Base-by-base conservation (phyloP, 2,888 invertebrate genomes). In the Melanostoma scalare region DNA sequence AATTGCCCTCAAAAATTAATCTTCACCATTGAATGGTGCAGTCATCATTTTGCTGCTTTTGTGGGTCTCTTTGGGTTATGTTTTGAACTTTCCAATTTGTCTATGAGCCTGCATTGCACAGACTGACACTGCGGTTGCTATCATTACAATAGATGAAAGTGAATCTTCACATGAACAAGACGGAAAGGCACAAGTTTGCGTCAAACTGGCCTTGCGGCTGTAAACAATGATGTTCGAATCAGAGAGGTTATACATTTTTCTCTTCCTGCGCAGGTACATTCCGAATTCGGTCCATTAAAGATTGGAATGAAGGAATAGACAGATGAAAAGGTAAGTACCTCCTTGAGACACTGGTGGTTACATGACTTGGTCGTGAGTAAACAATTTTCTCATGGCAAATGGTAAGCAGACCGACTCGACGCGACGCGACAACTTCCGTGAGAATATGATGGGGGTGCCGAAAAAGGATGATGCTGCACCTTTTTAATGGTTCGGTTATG, bases 121-220 rank as follows among this genome's bases (percentile, higher is more conserved):
- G 52, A 3, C 5, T 30, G 71, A 38, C 61, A 53, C 10, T 50
- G 31, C 52, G 44, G 20, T 53, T 52, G 42, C 36, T 9, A 61
- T 10, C 36, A 52, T 48, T 52, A 58, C 61, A 76, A 68, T 76
- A 50, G 35, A 73, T 20, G 69, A 82, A 69, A 74, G 82, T 82
- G 77, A 68, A 82, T 78, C 73, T 73, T 78, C 65, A 33, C 50
- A 36, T 63, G 65, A 44, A 67, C 72, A 79, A 61, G 30, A 44
- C 42, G 58, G 30, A 30, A 2, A 4, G 56, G 36, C 9, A 38
- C n/a, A n/a, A 42, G 42, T 30, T 42, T 31, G 40, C 48, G 5
- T n/a, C 38, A 50, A 72, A 48, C 53, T 60, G 72, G 76, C 81
- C 71, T 68, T 76, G 65, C 20, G 58, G 44, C 50, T 48, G 42